A percentile compares a stretch with the other conserved stretches of the same genome.
Evolutionary conservation across 2,797 vertebrate genomes (phyloP).

Genomic region (Toxotes lorentzi): DNA sequence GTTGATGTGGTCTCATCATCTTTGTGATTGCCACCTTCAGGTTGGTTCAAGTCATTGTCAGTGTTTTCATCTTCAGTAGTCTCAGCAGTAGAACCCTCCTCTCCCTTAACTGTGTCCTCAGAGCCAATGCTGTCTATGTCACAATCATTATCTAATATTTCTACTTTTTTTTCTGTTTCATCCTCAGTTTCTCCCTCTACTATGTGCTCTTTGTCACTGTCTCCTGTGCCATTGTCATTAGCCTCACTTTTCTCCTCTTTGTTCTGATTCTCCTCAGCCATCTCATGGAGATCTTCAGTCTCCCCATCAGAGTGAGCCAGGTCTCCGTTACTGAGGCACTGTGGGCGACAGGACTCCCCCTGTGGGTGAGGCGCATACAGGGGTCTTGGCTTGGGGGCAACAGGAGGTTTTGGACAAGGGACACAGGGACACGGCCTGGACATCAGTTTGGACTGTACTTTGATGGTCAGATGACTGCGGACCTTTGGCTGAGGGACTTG

Average conservation of each 20-base stretch:
- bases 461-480: slow-evolving; percentile 87
- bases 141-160: slow-evolving; percentile 50
- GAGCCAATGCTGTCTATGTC: slow-evolving; percentile 69
- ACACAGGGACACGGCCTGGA: slow-evolving; percentile 85
- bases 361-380: slow-evolving; percentile 76
- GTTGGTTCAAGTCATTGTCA: slow-evolving; percentile 69
- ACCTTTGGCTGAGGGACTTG: slow-evolving; percentile 91
- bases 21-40: slow-evolving; percentile 50
- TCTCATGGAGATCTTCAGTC: slow-evolving; percentile 65
- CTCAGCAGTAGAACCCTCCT: slow-evolving; percentile 57
- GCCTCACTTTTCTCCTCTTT: slow-evolving; percentile 63
- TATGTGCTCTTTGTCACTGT: slow-evolving; percentile 45
- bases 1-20: slow-evolving; percentile 58
- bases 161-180: slow-evolving; percentile 45
- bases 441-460: slow-evolving; percentile 89
- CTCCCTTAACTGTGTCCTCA: slow-evolving; percentile 74
- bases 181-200: slow-evolving; percentile 42
- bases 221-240: slow-evolving; percentile 18
- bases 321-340: slow-evolving; percentile 88
- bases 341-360: slow-evolving; percentile 79
- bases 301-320: slow-evolving; percentile 82
- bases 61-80: slow-evolving; percentile 76
- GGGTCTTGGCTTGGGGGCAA: slow-evolving; percentile 93
- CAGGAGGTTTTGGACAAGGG: slow-evolving; percentile 91
- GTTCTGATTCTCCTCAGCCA: slow-evolving; percentile 66